Evolutionary conservation across 2,113 vertebrate genomes (phyloP).

Genomic region (Poecilia latipinna): DNA sequence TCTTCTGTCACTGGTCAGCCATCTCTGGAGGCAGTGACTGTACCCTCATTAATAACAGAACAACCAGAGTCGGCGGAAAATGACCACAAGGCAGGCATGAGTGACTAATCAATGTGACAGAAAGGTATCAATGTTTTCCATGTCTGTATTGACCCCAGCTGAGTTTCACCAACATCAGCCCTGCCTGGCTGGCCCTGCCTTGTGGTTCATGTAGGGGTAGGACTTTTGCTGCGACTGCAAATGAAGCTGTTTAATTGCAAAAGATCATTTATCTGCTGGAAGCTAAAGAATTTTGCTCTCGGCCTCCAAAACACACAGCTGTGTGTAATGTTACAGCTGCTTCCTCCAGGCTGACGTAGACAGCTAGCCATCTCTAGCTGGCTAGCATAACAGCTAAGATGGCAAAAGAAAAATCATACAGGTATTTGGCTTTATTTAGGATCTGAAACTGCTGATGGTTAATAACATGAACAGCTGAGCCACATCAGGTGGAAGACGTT

Average conservation of each 20-base stretch:
- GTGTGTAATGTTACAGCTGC: background rate
- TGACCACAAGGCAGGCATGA: conserved; percentile 43
- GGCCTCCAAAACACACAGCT: conserved; percentile 5
- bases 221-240: background rate
- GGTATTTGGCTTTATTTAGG: background rate
- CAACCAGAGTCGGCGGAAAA: conserved; percentile 28
- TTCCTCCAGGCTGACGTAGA: background rate
- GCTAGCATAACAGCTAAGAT: background rate
- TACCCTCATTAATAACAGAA: conserved; percentile 43
- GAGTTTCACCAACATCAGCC: background rate
- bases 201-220: conserved; percentile 13
- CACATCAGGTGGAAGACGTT: too few species aligned
- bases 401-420: background rate
- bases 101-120: conserved; percentile 49
- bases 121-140: conserved; percentile 57
- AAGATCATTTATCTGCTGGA: background rate
- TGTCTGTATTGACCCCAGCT: conserved; percentile 37
- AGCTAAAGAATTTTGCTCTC: background rate
- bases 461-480: too few species aligned
- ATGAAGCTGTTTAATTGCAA: conserved; percentile 7
- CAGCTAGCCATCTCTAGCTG: background rate
- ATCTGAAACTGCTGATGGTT: too few species aligned
- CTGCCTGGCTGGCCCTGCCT: conserved; percentile 9
- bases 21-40: conserved; percentile 6
- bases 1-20: background rate